phyloP scores from a whole-genome alignment of 2,797 vertebrate species.

The Rhadinocentrus ornatus region DNA sequence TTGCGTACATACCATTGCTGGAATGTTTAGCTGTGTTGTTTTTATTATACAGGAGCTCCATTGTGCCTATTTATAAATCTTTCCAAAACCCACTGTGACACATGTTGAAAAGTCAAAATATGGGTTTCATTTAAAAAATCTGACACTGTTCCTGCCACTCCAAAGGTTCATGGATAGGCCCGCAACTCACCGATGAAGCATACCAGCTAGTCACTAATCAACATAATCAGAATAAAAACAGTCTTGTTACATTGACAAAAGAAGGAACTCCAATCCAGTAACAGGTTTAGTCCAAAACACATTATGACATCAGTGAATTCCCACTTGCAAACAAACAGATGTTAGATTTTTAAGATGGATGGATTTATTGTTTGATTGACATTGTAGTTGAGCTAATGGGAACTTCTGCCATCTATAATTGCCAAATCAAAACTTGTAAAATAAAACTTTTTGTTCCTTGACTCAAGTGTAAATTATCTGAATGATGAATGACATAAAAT shows the following conservation, averaged over 20 bases:
- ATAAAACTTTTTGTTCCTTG: neutral
- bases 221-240: neutral
- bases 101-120: conserved; percentile 2
- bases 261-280: neutral
- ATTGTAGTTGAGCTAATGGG: neutral
- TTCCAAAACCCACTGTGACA: conserved; percentile 19
- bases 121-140: conserved; percentile 1
- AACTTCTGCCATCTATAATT: neutral
- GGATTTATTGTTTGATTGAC: neutral
- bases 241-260: neutral
- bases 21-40: conserved; percentile 29
- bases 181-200: neutral
- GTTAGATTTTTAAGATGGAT: neutral
- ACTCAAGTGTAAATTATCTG: neutral
- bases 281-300: neutral
- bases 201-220: neutral
- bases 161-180: neutral
- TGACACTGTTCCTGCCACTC: neutral
- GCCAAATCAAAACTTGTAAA: neutral
- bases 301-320: neutral
- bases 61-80: conserved; percentile 16
- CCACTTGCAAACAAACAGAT: too few relatives aligned
- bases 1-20: conserved; percentile 14
- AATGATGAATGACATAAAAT: neutral
- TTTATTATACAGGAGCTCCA: conserved; percentile 32